Conservation (phyloP, 2,888 invertebrate species). For the Chouioia cunea region DNA sequence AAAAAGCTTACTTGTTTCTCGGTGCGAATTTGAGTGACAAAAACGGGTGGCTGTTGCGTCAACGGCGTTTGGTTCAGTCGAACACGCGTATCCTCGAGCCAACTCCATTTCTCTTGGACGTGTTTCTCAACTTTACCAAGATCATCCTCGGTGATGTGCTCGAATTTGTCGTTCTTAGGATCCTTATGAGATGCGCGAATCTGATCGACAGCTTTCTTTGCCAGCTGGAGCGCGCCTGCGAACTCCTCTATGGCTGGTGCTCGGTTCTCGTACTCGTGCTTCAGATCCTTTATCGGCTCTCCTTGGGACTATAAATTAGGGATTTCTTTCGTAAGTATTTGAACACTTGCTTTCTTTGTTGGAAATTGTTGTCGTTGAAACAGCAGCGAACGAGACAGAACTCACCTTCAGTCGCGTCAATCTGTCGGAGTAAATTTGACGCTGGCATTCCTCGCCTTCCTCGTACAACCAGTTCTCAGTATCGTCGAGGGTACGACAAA, state of each 20-base stretch:
- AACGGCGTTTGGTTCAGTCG: conserved; percentile 76
- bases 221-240: conserved; percentile 80
- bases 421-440: conserved; percentile 73
- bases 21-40: conserved; percentile 82
- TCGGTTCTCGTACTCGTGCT: conserved; percentile 84
- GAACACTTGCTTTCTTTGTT: background rate
- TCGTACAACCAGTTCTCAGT: conserved; percentile 98
- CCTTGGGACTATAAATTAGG: conserved; percentile 78
- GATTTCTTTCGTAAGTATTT: background rate
- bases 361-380: conserved; percentile 12
- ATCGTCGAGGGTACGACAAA: conserved; percentile 80
- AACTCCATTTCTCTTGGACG: conserved; percentile 72
- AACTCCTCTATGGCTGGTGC: conserved; percentile 86
- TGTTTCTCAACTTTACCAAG: conserved; percentile 83
- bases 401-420: conserved; percentile 59
- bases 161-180: conserved; percentile 78
- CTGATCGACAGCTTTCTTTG: conserved; percentile 84
- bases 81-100: conserved; percentile 84
- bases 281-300: conserved; percentile 89
- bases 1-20: conserved; percentile 77
- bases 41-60: conserved; percentile 81
- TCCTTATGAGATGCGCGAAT: conserved; percentile 68
- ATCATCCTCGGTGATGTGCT: conserved; percentile 86
- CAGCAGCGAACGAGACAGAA: background rate
- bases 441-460: conserved; percentile 93